Base-by-base conservation (phyloP, 2,113 vertebrate species). In the Pachycephala philippinensis region DNA sequence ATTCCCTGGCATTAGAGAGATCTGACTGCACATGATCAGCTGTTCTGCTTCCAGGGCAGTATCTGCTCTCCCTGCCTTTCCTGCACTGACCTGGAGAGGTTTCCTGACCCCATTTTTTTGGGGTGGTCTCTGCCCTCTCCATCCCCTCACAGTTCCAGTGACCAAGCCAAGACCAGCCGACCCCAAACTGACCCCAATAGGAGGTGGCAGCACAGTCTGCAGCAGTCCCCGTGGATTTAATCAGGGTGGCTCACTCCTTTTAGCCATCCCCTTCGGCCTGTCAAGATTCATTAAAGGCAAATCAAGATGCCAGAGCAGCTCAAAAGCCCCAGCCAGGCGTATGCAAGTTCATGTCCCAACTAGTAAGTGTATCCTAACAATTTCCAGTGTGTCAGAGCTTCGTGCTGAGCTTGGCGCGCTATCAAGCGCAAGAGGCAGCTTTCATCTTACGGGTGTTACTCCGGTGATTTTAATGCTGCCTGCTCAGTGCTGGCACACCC, bases 341-440 rank as follows among this genome's bases (percentile, higher is more conserved):
- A 56, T 85, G 71, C 90, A 42, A 89, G 94, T 93, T 95, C 97
- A 63, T 95, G 97, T 97, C 94, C 60, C 81, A 85, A 97, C 97
- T 95, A 89, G 97, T 78, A 92, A 95, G 96, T 96, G 93, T 93
- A 97, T 96, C 96, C 93, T 89, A 95, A 95, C 96, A 95, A 96
- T 97, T 96, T 96, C 95, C 96, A 96, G 96, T 96, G 91, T 97
- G 95, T 97, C 95, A 96, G 92, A 95, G 96, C 96, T 97, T 95
- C 21, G 8, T 68, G 86, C 91, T 56, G 90, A 42, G 40, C 87
- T 95, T 97, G 95, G 95, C 97, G 65, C 9, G 84, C 84, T 97
- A 94, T 97, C 95, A 97, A 95, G 93, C 93, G 8, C 89, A 89
- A 24, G 92, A 97, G 93, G 94, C 93, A 87, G 88, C 96, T 97